phyloP scores from a whole-genome alignment of 2,888 invertebrate genomes.

The Biston stratarius region DNA sequence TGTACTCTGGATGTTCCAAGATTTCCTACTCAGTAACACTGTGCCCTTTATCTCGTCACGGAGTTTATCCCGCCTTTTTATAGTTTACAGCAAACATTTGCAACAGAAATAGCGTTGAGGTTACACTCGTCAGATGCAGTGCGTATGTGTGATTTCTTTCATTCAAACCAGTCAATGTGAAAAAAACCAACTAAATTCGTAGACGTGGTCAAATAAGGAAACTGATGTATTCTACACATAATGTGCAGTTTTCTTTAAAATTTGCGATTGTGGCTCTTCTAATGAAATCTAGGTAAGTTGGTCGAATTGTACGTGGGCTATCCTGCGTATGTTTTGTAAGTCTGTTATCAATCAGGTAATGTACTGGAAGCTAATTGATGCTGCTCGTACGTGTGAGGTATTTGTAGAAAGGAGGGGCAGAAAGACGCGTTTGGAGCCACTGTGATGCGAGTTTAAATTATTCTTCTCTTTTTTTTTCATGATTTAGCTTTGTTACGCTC shows the following conservation, averaged over 20 bases:
- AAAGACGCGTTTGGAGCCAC: no score
- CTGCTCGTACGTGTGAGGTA: background rate
- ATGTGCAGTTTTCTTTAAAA: background rate
- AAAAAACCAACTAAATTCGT: background rate
- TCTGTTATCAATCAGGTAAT: conserved; percentile 17
- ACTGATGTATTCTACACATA: background rate
- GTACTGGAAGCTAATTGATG: conserved; percentile 2
- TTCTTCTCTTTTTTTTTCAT: no score
- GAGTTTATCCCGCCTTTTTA: conserved; percentile 15
- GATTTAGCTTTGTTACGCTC: no score
- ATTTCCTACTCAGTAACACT: conserved; percentile 1
- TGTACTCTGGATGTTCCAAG: background rate
- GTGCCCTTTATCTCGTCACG: conserved; percentile 7
- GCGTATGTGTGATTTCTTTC: background rate
- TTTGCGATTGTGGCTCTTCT: conserved; percentile 1
- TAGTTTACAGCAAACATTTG: conserved; percentile 24
- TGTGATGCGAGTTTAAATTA: no score
- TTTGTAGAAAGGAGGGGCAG: background rate
- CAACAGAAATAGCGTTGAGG: conserved; percentile 24
- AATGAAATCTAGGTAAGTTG: background rate
- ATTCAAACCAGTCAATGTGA: background rate
- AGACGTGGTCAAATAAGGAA: background rate
- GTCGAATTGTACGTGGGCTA: background rate
- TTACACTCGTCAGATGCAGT: conserved; percentile 7
- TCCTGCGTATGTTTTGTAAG: background rate